These are phyloP conservation scores for Reinhardtius hippoglossoides DNA, from an alignment of 2,113 vertebrate genomes.

Conservation along the genomic window DNA sequence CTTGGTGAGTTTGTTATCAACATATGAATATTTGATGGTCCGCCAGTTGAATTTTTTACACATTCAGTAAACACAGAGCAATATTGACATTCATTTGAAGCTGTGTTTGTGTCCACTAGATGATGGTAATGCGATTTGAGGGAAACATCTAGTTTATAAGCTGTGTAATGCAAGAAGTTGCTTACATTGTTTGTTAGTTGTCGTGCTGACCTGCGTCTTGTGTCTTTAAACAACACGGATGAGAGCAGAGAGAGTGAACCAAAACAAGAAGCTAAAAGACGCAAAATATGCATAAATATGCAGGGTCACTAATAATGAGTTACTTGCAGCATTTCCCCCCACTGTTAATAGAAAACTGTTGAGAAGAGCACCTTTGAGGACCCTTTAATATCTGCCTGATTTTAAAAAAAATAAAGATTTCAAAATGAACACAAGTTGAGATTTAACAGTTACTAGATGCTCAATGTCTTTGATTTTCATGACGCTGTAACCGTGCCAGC, in stretches of 20 bases:
- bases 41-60: background rate
- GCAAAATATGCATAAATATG: background rate
- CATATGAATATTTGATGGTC: background rate
- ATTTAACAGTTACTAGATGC: background rate
- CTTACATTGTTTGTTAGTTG: background rate
- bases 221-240: background rate
- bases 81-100: background rate
- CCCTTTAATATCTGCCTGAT: background rate
- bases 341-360: background rate
- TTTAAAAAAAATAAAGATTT: background rate
- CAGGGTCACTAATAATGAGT: background rate
- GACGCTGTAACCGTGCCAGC: conserved; percentile 18
- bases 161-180: background rate
- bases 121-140: background rate
- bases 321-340: background rate
- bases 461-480: background rate
- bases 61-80: background rate
- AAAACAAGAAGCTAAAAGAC: background rate
- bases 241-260: background rate
- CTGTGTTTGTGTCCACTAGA: background rate
- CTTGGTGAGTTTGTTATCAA: background rate
- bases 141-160: background rate
- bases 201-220: background rate
- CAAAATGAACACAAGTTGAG: background rate
- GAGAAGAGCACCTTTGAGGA: background rate